Percentiles rank a stretch among this genome's conserved stretches.
Evolutionary conservation across 2,113 vertebrate species (phyloP).

Genomic region (Laticauda colubrina): DNA sequence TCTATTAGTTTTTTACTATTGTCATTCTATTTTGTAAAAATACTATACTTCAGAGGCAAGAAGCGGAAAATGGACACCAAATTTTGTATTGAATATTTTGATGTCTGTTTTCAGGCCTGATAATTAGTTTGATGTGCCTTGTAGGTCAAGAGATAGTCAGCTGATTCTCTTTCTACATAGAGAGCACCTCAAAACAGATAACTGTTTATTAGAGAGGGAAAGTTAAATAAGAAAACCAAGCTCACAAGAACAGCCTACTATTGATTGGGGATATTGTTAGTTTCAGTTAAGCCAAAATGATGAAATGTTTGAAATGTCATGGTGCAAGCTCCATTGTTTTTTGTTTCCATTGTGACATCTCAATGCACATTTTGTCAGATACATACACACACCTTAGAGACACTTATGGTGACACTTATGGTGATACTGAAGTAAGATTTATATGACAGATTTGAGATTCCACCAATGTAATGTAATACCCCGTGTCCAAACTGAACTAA

Average conservation of each 20-base stretch:
- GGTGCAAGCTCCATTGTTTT: background rate
- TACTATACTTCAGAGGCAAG: background rate
- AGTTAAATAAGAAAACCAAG: background rate
- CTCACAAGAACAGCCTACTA: background rate
- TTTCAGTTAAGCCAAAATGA: background rate
- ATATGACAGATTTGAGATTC: background rate
- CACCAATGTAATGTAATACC: background rate
- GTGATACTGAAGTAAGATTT: background rate
- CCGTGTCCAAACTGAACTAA: background rate
- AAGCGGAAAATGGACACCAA: background rate
- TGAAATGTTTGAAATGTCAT: background rate
- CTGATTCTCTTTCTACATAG: background rate
- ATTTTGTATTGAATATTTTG: background rate
- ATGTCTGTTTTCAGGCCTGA: background rate
- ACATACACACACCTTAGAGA: background rate
- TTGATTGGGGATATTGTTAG: background rate
- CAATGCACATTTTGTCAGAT: background rate
- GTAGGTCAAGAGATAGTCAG: background rate
- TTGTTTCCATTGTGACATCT: background rate
- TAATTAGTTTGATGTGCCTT: background rate
- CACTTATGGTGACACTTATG: background rate
- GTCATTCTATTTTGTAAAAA: background rate
- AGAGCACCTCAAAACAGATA: background rate
- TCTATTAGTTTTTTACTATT: background rate
- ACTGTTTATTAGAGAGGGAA: background rate